Base-by-base conservation (phyloP, 2,113 vertebrate species). In the Anarrhichthys ocellatus region DNA sequence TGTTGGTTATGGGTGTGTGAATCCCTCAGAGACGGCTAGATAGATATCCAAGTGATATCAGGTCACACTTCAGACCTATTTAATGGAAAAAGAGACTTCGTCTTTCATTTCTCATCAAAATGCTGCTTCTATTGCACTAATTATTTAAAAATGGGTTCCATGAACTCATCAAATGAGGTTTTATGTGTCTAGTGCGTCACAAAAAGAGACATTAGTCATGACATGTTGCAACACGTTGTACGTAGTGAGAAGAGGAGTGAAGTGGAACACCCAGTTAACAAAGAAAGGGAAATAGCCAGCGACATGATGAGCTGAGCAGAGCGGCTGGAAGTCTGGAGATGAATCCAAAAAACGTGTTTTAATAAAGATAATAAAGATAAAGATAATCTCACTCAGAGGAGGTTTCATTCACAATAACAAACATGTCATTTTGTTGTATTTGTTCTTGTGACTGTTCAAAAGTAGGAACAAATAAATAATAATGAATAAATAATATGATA, bases 1-100 rank as follows among this genome's bases (percentile, higher is more conserved):
- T 77, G 62, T 11, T 5, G 27, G 0, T 3, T 9, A 2, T 63
- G 83, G 69, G 80, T 0, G 73, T 80, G 78, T 59, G 77, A 64
- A 32, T 62, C 66, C 75, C 61, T 48, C 10, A 0, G 81, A 69
- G 69, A 76, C 64, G 15, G n/a, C 29, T 38, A 6, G 32, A 18
- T 36, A 1, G 22, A 18, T 24, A 4, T 24, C 7, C 40, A 3
- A 32, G 32, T 15, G 38, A 13, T 24, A 73, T 59, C 70, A 61
- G n/a, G 14, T 42, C 3, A 59, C 27, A 62, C 18, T 15, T n/a
- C 5, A 58, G 2, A 42, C 3, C 15, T 13, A 20, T 11, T 6
- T 11, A 24, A 68, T 0, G 14, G 7, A 27, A 4, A 22, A 32
- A 14, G 20, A 54, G 11, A 62, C 17, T 52, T 52, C 20, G 6